These are phyloP conservation scores for Morpho achilles DNA, from an alignment of 2,888 invertebrate genomes.

Conservation along the genomic window DNA sequence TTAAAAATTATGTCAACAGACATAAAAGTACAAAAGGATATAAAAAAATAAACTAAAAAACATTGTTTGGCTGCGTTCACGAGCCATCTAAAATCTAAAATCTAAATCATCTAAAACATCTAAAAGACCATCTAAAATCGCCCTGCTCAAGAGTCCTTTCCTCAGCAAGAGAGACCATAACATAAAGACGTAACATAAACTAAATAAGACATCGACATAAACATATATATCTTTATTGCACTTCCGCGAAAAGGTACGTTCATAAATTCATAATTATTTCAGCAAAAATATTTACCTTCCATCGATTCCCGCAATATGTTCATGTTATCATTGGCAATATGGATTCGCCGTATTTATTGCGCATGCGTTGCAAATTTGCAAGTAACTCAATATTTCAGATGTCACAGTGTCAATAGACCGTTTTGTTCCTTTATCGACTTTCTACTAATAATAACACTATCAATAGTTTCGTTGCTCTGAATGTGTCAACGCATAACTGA, in stretches of 20 bases:
- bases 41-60: too few relatives aligned
- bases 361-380: constrained; percentile 3
- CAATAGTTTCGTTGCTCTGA: too few relatives aligned
- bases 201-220: not conserved
- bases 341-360: constrained; percentile 3
- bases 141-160: too few relatives aligned
- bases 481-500: too few relatives aligned
- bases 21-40: not conserved
- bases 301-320: not conserved
- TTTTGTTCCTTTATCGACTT: too few relatives aligned
- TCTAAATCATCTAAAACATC: too few relatives aligned
- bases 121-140: too few relatives aligned
- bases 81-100: too few relatives aligned
- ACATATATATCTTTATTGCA: constrained; percentile 13
- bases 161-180: not conserved
- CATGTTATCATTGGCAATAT: constrained; percentile 9
- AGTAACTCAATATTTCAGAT: constrained; percentile 1
- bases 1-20: not conserved
- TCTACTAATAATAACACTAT: too few relatives aligned
- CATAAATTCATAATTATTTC: constrained; percentile 16
- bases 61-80: too few relatives aligned
- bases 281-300: constrained; percentile 12
- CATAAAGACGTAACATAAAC: too few relatives aligned
- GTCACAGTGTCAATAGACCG: too few relatives aligned
- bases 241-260: constrained; percentile 17